A percentile compares a stretch with the other conserved stretches of the same genome.
Conservation (phyloP, 2,888 invertebrate genomes). For the Ormyrus labotus region DNA sequence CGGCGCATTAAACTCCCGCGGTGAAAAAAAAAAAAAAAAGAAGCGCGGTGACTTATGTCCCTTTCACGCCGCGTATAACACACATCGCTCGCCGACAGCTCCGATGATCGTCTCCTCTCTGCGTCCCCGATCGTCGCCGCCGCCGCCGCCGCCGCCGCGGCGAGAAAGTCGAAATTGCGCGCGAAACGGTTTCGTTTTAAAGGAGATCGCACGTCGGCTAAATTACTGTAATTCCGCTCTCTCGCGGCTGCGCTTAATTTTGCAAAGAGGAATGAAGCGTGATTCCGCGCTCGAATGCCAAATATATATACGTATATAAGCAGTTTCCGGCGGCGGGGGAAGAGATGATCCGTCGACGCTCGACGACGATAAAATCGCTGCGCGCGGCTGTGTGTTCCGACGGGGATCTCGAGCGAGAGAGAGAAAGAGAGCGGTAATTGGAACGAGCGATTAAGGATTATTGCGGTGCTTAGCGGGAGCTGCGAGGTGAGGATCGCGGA, state of each 20-base stretch:
- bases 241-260: slow-evolving; percentile 14
- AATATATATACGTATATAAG: no score
- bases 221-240: slow-evolving; percentile 43
- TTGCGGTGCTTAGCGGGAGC: background rate
- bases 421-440: slow-evolving; percentile 5
- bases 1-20: no score
- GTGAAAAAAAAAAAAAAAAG: no score
- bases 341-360: background rate
- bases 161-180: slow-evolving; percentile 35
- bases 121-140: background rate
- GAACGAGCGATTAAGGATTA: slow-evolving; percentile 18
- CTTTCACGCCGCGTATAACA: background rate
- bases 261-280: background rate
- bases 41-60: slow-evolving; percentile 25
- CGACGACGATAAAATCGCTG: background rate
- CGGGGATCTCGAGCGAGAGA: no score
- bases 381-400: background rate
- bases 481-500: background rate
- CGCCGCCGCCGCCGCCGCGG: background rate
- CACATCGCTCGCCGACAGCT: background rate
- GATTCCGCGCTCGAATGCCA: background rate
- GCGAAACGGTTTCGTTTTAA: slow-evolving; percentile 30
- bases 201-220: slow-evolving; percentile 36
- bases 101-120: background rate
- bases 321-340: no score